A percentile compares a stretch with the other conserved stretches of the same genome.
phyloP scores from a whole-genome alignment of 92 coral and sea anemone genomes.

The Porites divaricata region DNA sequence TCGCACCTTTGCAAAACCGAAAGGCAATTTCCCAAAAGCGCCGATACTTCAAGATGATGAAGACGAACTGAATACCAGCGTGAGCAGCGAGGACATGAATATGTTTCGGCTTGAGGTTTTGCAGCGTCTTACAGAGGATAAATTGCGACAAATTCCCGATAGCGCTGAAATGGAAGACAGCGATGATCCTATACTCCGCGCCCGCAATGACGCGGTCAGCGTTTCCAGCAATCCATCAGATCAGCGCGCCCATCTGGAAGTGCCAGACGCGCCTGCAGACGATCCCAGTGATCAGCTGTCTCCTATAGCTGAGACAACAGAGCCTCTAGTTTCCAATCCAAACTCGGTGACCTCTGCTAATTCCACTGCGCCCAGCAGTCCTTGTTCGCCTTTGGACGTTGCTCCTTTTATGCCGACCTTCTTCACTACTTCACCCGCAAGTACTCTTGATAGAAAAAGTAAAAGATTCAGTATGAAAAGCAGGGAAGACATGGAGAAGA shows the following conservation, averaged over 20 bases:
- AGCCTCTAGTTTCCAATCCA: constrained; percentile 68
- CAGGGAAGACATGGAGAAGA: constrained; percentile 21
- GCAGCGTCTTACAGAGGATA: constrained; percentile 78
- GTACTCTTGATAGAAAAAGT: constrained; percentile 64
- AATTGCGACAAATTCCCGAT: constrained; percentile 54
- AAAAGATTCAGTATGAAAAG: constrained; percentile 26
- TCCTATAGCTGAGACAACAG: constrained; percentile 80
- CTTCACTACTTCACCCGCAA: constrained; percentile 88
- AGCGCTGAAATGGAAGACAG: constrained; percentile 50
- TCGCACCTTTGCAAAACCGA: constrained; percentile 25
- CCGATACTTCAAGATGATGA: constrained; percentile 52
- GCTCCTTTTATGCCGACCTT: constrained; percentile 87
- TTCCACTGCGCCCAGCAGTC: constrained; percentile 90
- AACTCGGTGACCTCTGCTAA: constrained; percentile 70
- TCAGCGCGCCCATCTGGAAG: constrained; percentile 40
- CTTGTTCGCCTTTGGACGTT: constrained; percentile 83
- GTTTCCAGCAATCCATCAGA: constrained; percentile 24
- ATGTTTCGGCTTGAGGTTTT: constrained; percentile 80
- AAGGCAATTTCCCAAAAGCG: background rate
- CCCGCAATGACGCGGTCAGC: constrained; percentile 25
- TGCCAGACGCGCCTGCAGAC: constrained; percentile 29
- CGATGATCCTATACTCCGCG: constrained; percentile 54
- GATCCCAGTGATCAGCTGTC: constrained; percentile 71
- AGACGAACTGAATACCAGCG: constrained; percentile 80
- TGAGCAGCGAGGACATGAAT: constrained; percentile 91